Evolutionary conservation across 1,140 invertebrate species (phyloP).

Genomic region (Tetramorium simillimum): DNA sequence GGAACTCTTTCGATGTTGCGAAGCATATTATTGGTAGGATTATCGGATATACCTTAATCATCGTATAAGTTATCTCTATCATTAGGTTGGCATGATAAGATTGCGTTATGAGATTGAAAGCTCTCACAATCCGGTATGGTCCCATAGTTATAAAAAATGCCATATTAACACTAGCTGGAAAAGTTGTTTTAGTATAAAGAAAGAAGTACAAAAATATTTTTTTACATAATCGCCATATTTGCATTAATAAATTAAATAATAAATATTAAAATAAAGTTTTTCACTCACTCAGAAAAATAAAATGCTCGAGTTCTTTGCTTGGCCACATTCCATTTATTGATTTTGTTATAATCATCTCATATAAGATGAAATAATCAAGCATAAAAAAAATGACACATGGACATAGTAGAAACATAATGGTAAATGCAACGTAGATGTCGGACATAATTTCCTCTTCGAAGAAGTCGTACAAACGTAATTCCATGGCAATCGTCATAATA

Average conservation of each 20-base stretch:
- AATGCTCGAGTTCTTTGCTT: slow-evolving; percentile 62
- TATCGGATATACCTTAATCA: slow-evolving; percentile 74
- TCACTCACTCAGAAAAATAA: slow-evolving; percentile 72
- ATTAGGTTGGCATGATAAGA: slow-evolving; percentile 66
- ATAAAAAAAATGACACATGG: slow-evolving; percentile 67
- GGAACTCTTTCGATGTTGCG: slow-evolving; percentile 61
- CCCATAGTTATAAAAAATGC: slow-evolving; percentile 75
- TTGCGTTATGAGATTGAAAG: slow-evolving; percentile 64
- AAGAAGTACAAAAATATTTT: neutral
- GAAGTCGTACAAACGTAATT: slow-evolving; percentile 75
- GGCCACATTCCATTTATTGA: slow-evolving; percentile 52
- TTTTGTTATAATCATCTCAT: slow-evolving; percentile 65
- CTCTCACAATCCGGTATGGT: slow-evolving; percentile 73
- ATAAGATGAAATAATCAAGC: slow-evolving; percentile 68
- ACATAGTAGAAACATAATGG: slow-evolving; percentile 73
- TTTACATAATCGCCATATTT: neutral
- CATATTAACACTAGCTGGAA: slow-evolving; percentile 70
- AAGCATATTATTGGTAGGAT: slow-evolving; percentile 73
- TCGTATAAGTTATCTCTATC: slow-evolving; percentile 71
- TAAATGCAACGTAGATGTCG: slow-evolving; percentile 75
- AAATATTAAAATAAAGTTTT: neutral
- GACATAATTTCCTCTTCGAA: slow-evolving; percentile 69
- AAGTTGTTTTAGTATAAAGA: neutral
- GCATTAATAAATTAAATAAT: neutral
- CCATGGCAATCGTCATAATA: slow-evolving; percentile 72